Evolutionary conservation across 2,113 vertebrate species (phyloP), one percentile per base, ranked within the genome.

Genomic region (Rhipidura dahli): DNA sequence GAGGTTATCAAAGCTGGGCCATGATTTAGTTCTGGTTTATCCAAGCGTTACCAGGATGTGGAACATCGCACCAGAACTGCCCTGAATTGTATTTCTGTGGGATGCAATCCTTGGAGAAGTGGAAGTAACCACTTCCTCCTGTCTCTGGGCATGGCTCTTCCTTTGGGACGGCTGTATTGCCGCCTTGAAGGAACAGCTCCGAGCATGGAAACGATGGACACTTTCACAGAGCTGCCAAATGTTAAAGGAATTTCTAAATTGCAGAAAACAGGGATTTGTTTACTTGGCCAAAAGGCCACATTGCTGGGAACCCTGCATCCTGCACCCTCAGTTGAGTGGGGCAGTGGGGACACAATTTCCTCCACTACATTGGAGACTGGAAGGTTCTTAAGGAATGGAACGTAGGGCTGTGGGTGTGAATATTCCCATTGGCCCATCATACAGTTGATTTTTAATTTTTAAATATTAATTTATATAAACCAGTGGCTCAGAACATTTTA

Each of bases 141-240:
- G 33, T 15, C 53, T 50, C 28, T n/a, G 3, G 1, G 28, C 21
- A 37, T 0, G 1, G 31, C 4, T 68, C 45, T 76, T 75, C 50
- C 60, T 68, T 33, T 16, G 57, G 65, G 54, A 31, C 4, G 5
- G 8, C 45, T 37, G 19, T 2, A 0, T 22, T 44, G 24, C 12
- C 35, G 19, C 18, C n/a, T 50, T 8, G 15, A 76, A 68, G 60
- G 56, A 94, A 56, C 3, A 39, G 23, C 17, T 40, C 35, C 0
- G 0, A 71, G n/a, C 31, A 28, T 26, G 24, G 13, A 42, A 47
- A 47, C 0, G 0, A 27, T 0, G 33, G 28, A 13, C n/a, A 30
- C 23, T 40, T 47, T 9, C 1, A 39, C 21, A 37, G 14, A 75
- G 27, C 27, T 45, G 6, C 18, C 19, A 5, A 50, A 51, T 64